phyloP scores from a whole-genome alignment of 2,113 vertebrate species.

The Ictalurus furcatus region DNA sequence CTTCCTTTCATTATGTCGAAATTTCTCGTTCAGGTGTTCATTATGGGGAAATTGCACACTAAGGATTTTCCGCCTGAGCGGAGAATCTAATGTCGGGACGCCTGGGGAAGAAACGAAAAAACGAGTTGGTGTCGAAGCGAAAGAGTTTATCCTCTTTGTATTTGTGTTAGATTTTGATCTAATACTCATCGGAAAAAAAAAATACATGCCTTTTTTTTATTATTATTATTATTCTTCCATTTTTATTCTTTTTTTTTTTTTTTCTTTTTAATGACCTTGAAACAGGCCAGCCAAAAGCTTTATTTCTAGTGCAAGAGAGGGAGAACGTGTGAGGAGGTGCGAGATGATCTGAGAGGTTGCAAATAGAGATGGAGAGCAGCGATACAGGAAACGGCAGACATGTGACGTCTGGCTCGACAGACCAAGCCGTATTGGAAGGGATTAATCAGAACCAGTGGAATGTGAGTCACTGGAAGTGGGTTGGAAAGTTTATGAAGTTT shows the following conservation, averaged over 20 bases:
- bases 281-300: slow-evolving; percentile 25
- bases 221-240: too few species aligned
- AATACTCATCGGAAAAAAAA: background rate
- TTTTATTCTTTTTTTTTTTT: background rate
- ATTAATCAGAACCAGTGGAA: slow-evolving; percentile 31
- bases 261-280: slow-evolving; percentile 32
- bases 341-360: slow-evolving; percentile 34
- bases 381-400: slow-evolving; percentile 38
- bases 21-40: slow-evolving; percentile 35
- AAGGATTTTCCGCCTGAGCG: slow-evolving; percentile 16
- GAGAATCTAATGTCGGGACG: slow-evolving; percentile 19
- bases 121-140: slow-evolving; percentile 8
- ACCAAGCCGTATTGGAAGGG: slow-evolving; percentile 22
- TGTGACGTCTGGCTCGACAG: slow-evolving; percentile 37
- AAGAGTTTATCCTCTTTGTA: slow-evolving; percentile 21
- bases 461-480: slow-evolving; percentile 38
- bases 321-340: slow-evolving; percentile 22
- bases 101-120: background rate
- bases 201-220: background rate
- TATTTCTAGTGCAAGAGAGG: slow-evolving; percentile 20
- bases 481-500: slow-evolving; percentile 30
- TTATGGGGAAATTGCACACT: slow-evolving; percentile 23
- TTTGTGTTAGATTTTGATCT: slow-evolving; percentile 1
- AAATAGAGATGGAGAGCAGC: slow-evolving; percentile 41
- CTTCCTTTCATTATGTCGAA: slow-evolving; percentile 14